phyloP scores from a whole-genome alignment of 2,797 vertebrate species.

The Squalus acanthias region DNA sequence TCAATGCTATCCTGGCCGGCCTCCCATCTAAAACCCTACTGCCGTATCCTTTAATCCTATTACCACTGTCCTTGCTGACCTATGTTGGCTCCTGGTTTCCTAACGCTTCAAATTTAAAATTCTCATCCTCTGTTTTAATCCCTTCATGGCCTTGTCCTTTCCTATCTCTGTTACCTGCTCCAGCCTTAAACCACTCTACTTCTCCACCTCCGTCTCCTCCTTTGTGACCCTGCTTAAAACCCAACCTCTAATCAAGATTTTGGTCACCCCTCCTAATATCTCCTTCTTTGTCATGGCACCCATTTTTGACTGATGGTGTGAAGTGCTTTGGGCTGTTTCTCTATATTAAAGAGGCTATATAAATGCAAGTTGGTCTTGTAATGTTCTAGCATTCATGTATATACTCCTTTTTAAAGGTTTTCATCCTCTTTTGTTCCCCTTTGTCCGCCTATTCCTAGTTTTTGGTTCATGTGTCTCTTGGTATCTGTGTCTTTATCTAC shows the following conservation, averaged over 20 bases:
- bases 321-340: background rate
- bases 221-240: background rate
- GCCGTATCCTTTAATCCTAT: background rate
- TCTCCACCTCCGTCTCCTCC: background rate
- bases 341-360: background rate
- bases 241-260: background rate
- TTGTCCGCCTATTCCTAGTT: no score
- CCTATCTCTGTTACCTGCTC: background rate
- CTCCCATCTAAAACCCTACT: background rate
- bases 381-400: background rate
- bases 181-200: background rate
- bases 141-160: background rate
- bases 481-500: background rate
- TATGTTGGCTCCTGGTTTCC: no score
- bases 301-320: background rate
- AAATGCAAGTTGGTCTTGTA: background rate
- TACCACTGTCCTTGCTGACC: background rate
- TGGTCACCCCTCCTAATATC: background rate
- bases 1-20: background rate
- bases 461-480: background rate
- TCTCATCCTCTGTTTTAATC: background rate
- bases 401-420: background rate
- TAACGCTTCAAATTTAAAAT: background rate
- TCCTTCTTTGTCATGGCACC: background rate
- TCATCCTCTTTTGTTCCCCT: no score